phyloP scores from a whole-genome alignment of 2,797 vertebrate species.

The Lophotriccus pileatus region DNA sequence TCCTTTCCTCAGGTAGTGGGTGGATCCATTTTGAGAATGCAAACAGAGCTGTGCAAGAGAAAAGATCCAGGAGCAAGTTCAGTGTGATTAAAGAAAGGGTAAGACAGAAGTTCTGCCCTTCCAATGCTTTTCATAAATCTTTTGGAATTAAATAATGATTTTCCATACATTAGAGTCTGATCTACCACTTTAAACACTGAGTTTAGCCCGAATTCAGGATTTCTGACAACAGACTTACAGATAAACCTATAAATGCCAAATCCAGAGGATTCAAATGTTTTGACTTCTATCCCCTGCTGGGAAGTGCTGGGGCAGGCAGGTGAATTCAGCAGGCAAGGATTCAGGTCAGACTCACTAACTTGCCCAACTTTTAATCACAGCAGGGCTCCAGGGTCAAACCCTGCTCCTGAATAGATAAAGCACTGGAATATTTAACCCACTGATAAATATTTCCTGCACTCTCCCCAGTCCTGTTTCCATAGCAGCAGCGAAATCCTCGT shows the following conservation, averaged over 20 bases:
- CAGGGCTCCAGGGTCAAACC: not conserved
- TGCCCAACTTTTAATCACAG: not conserved
- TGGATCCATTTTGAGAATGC: not conserved
- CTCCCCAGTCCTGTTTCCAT: constrained; percentile 7
- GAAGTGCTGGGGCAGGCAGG: not conserved
- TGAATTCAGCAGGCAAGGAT: not conserved
- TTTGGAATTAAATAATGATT: not conserved
- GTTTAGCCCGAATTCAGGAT: not conserved
- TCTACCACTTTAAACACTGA: not conserved
- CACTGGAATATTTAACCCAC: not conserved
- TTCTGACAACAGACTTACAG: not conserved
- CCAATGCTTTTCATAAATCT: not conserved
- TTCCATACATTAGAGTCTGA: not conserved
- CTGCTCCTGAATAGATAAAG: not conserved
- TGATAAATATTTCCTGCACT: not conserved
- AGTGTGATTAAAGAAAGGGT: not conserved
- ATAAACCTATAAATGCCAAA: not conserved
- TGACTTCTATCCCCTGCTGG: not conserved
- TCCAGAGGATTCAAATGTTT: not conserved
- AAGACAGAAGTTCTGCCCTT: not conserved
- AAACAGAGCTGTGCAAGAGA: not conserved
- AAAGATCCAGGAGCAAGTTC: not conserved
- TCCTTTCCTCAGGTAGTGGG: not conserved
- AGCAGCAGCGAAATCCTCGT: constrained; percentile 24
- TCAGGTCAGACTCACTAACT: not conserved